Evolutionary conservation across 35 echinoderm and acorn worm species (phyloP), one percentile per base, ranked within the genome.

Genomic region (Eucidaris tribuloides): DNA sequence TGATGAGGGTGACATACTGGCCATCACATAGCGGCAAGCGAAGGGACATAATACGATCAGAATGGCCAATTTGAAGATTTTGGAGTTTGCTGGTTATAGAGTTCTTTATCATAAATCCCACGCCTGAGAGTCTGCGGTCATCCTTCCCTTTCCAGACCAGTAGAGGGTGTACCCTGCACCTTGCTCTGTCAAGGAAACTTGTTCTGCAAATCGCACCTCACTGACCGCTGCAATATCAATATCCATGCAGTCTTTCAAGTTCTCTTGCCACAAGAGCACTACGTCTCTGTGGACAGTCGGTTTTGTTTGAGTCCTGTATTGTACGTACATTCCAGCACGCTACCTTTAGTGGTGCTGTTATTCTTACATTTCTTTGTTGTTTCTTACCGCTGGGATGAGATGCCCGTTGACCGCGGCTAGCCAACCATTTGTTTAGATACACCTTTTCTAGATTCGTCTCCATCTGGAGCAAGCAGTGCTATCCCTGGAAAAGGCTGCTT

Each of bases 381-480:
- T n/a, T n/a, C n/a, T n/a, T n/a, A n/a, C n/a, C n/a, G n/a, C n/a
- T n/a, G n/a, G n/a, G n/a, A n/a, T n/a, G n/a, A 84, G 88, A 83
- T 84, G 88, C 80, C 88, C 80, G 88, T 90, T 84, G 88, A 80
- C 88, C 29, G 88, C 88, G 79, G 88, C 37, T 77, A 76, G 88
- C 88, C 65, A 90, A 90, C 80, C 84, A 50, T 49, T 79, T 41
- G 20, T 28, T 14, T 45, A 90, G 56, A 84, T 63, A 49, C 83
- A 81, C 88, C 85, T 90, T 90, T 40, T 50, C 76, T 83, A 58
- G 79, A 43, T 59, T 62, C 79, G 23, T 76, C 45, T 83, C 65
- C 87, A 57, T 83, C 33, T 83, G 79, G 68, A 83, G 79, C 87
- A 83, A 83, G 79, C 79, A 83, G 61, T 83, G 87, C 79, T 83